Evolutionary conservation across 1,140 invertebrate genomes (phyloP).

Genomic region (Anoplophora glabripennis): DNA sequence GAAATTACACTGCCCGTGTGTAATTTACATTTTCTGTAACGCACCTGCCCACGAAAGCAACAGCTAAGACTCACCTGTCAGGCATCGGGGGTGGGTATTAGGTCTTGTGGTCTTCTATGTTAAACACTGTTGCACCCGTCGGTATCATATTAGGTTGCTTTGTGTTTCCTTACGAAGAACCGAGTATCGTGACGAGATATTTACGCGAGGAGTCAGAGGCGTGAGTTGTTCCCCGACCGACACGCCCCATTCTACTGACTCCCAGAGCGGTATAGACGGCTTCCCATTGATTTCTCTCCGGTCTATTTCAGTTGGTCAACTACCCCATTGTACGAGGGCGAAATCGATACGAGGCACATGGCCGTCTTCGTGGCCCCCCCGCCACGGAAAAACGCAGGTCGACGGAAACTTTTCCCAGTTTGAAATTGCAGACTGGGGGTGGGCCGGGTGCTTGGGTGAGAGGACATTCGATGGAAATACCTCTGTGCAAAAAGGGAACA

Average conservation of each 20-base stretch:
- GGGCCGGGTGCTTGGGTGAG: too few relatives aligned
- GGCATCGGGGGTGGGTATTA: neutral
- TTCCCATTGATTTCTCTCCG: slow-evolving; percentile 31
- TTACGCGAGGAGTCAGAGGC: slow-evolving; percentile 10
- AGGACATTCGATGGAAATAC: too few relatives aligned
- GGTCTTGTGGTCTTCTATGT: slow-evolving; percentile 1
- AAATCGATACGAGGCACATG: slow-evolving; percentile 25
- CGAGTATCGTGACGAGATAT: slow-evolving; percentile 1
- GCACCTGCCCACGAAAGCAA: too few relatives aligned
- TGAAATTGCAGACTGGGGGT: too few relatives aligned
- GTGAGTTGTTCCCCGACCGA: slow-evolving; percentile 27
- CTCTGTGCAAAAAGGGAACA: too few relatives aligned
- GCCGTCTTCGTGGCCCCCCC: neutral
- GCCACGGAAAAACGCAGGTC: too few relatives aligned
- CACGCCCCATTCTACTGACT: slow-evolving; percentile 40
- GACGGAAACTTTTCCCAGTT: too few relatives aligned
- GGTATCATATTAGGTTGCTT: neutral
- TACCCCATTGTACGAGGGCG: slow-evolving; percentile 28
- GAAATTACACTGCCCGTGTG: too few relatives aligned
- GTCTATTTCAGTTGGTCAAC: slow-evolving; percentile 33
- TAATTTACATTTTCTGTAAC: too few relatives aligned
- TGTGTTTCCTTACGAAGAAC: slow-evolving; percentile 1
- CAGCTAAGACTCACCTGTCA: too few relatives aligned
- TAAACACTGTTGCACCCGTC: neutral
- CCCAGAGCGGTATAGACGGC: slow-evolving; percentile 27